phyloP scores from a whole-genome alignment of 2,113 vertebrate species.

The Leiothrix lutea region DNA sequence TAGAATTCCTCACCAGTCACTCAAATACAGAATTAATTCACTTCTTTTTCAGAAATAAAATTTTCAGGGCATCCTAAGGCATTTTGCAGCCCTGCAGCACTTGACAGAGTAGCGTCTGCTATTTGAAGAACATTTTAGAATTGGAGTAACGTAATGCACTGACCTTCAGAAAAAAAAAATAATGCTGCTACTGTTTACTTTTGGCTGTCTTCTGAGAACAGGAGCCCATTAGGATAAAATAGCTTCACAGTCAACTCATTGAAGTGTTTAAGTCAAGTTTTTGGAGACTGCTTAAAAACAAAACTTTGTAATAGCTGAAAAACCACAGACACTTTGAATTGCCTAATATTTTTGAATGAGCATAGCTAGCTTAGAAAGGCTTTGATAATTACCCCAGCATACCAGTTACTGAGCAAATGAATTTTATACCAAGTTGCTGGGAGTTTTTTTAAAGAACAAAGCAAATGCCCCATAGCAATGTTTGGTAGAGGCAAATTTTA shows the following conservation, averaged over 20 bases:
- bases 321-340: neutral
- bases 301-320: constrained; percentile 21
- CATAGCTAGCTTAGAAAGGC: neutral
- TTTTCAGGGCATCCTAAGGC: neutral
- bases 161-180: neutral
- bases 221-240: neutral
- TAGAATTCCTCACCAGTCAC: neutral
- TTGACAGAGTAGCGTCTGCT: neutral
- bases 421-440: constrained; percentile 28
- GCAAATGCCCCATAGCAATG: constrained; percentile 48
- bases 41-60: neutral
- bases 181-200: neutral
- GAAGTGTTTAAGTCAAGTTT: neutral
- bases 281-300: neutral
- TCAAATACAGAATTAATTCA: neutral
- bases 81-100: neutral
- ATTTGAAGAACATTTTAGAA: neutral
- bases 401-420: neutral
- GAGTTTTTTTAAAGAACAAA: constrained; percentile 28
- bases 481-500: constrained; percentile 21
- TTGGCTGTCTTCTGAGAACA: neutral
- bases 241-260: neutral
- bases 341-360: constrained; percentile 11
- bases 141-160: neutral
- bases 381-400: neutral